These are phyloP conservation scores for Macroramphosus scolopax DNA, from an alignment of 2,797 vertebrate species.

Conservation along the genomic window DNA sequence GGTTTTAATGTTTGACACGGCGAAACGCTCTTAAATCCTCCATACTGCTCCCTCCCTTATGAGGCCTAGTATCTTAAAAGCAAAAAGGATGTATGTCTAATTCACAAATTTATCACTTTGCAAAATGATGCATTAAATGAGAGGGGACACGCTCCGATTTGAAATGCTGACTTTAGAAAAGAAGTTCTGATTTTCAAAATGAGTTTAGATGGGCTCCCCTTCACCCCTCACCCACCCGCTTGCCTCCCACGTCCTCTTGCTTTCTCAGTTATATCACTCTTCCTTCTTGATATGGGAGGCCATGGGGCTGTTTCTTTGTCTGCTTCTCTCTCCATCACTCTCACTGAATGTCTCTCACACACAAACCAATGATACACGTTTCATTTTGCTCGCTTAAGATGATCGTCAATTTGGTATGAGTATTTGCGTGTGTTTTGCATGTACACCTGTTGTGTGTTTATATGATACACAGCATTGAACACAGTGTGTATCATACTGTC, in stretches of 20 bases:
- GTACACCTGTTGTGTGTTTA: too few species aligned
- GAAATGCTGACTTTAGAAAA: slow-evolving; percentile 87
- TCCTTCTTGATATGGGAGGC: slow-evolving; percentile 44
- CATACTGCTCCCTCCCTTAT: slow-evolving; percentile 75
- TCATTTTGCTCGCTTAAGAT: slow-evolving; percentile 4
- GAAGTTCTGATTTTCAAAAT: slow-evolving; percentile 79
- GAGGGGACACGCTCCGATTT: slow-evolving; percentile 81
- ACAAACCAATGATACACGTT: slow-evolving; percentile 15
- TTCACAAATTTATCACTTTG: slow-evolving; percentile 84
- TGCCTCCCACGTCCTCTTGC: slow-evolving; percentile 71
- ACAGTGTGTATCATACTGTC: too few species aligned
- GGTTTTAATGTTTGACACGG: slow-evolving; percentile 85
- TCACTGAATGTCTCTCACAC: slow-evolving; percentile 15
- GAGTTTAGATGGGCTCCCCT: slow-evolving; percentile 76
- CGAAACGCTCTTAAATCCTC: slow-evolving; percentile 83
- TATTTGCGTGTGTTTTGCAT: slow-evolving; percentile 1
- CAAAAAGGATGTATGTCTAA: slow-evolving; percentile 84
- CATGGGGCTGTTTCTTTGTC: slow-evolving; percentile 51
- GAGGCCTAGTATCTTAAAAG: slow-evolving; percentile 80
- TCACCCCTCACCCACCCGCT: slow-evolving; percentile 63
- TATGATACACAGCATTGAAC: not conserved
- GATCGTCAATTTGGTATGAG: slow-evolving; percentile 3
- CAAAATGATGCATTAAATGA: slow-evolving; percentile 86
- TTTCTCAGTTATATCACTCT: slow-evolving; percentile 63
- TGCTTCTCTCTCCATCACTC: slow-evolving; percentile 20